Evolutionary conservation across 2,113 vertebrate species (phyloP).

Genomic region (Sorex araneus): DNA sequence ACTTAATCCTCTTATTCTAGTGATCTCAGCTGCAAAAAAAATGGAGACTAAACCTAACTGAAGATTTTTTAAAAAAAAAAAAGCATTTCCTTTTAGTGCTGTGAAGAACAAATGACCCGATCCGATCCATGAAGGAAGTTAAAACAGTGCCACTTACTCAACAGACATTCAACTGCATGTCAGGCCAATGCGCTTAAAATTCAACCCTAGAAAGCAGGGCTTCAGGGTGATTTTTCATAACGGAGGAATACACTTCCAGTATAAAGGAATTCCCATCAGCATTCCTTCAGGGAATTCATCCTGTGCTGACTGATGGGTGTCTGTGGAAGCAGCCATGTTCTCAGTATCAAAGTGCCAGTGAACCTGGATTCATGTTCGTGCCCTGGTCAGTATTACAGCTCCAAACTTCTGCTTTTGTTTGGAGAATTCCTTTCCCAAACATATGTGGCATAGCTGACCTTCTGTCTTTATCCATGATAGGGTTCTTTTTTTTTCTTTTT

Average conservation of each 20-base stretch:
- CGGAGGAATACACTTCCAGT: background rate
- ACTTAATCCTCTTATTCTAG: background rate
- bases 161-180: background rate
- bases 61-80: background rate
- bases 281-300: slow-evolving; percentile 30
- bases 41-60: background rate
- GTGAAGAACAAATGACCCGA: slow-evolving; percentile 41
- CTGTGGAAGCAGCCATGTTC: background rate
- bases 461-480: background rate
- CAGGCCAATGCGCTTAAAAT: background rate
- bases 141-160: background rate
- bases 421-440: slow-evolving; percentile 1
- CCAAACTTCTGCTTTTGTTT: background rate
- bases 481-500: background rate
- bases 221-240: background rate
- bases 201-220: background rate
- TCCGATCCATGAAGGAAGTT: background rate
- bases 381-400: background rate
- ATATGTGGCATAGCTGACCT: background rate
- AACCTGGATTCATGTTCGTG: background rate
- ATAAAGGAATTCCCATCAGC: background rate
- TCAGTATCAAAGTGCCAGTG: background rate
- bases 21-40: slow-evolving; percentile 40
- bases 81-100: background rate
- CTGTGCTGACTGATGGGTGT: background rate